Evolutionary conservation across 2,113 vertebrate species (phyloP), one percentile per base, ranked within the genome.

Genomic region (Odontophorus gujanensis): DNA sequence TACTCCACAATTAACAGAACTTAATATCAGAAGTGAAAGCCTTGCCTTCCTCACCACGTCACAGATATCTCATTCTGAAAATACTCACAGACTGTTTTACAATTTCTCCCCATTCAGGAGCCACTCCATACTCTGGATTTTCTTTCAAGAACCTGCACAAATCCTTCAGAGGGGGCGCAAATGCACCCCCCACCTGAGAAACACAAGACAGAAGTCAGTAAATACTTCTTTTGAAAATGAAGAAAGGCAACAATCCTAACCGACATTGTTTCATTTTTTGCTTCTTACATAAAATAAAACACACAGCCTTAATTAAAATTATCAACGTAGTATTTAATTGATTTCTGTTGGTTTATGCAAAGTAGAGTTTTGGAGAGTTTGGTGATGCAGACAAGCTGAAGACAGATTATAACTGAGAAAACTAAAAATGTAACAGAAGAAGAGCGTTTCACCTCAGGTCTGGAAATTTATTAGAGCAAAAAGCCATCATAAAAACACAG

Each of bases 81-180:
- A 93, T 97, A 98, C 98, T 98, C 93, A 98, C 98, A 93, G 99
- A 99, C 71, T 99, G 99, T 93, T 99, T 99, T 81, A 99, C 99
- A 53, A 99, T 99, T 65, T 99, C 99, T 62, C 98, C 99, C 99
- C 99, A 99, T 93, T 99, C 99, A 42, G 99, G 99, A 88, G 99
- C 99, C 73, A 99, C 98, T 75, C 99, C 99, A 32, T 99, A 99
- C 91, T 99, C 99, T 3, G 98, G 98, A 97, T 99, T 99, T 97
- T 99, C 99, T 97, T 99, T 99, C 86, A 99, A 97, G 97, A 99
- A 99, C 80, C 99, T 98, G 97, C 98, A 99, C 91, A 99, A 97
- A 95, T 99, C 99, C 97, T 99, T 99, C 78, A 99, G 95, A 76
- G 99, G 99, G 40, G 99, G 99, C 94, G 99, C 99, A 96, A 99